A percentile compares a stretch with the other conserved stretches of the same genome.
phyloP scores from a whole-genome alignment of 2,113 vertebrate genomes.

The Burhinus bistriatus region DNA sequence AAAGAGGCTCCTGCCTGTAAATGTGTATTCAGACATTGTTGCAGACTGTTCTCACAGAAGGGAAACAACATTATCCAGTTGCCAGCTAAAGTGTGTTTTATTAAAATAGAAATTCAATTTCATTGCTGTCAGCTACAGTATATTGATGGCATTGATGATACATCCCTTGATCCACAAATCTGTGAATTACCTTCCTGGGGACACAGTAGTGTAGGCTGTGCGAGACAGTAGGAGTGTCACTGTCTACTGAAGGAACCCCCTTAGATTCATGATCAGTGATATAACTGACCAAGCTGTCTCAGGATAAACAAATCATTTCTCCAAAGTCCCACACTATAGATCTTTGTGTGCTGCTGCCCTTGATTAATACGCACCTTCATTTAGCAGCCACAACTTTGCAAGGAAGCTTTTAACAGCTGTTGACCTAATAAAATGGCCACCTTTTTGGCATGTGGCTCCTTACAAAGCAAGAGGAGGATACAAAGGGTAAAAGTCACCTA shows the following conservation, averaged over 20 bases:
- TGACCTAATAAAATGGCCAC: background rate
- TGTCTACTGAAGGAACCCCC: background rate
- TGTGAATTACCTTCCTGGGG: background rate
- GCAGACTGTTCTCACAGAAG: background rate
- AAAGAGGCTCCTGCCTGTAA: background rate
- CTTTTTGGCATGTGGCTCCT: background rate
- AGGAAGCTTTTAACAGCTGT: background rate
- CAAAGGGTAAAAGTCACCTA: background rate
- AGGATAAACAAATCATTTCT: background rate
- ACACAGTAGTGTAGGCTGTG: background rate
- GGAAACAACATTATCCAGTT: background rate
- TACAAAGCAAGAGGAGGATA: background rate
- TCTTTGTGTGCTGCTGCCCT: background rate
- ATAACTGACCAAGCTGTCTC: background rate
- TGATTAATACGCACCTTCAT: background rate
- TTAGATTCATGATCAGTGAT: background rate
- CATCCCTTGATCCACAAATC: background rate
- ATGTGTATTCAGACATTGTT: background rate
- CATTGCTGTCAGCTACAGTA: background rate
- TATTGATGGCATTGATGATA: background rate
- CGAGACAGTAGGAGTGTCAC: background rate
- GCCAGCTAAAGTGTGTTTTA: background rate
- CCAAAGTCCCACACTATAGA: background rate
- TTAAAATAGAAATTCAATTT: constrained; percentile 33
- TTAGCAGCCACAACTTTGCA: background rate